Base-by-base conservation (phyloP, 1,140 invertebrate genomes). In the Drusus annulatus region DNA sequence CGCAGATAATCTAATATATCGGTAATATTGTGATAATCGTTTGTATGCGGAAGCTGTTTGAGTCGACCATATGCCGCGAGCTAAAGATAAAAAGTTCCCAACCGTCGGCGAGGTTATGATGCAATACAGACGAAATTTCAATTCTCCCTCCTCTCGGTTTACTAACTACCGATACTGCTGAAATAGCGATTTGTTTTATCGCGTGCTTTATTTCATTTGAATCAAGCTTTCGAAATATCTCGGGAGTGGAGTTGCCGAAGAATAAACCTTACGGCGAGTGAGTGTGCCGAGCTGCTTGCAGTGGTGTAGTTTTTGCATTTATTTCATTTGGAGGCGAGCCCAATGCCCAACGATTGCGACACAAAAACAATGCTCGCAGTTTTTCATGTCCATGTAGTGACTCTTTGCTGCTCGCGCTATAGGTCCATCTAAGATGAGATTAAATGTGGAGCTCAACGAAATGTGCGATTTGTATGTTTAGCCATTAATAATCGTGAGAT, bases 361-460 rank as follows among this genome's bases (percentile, higher is more conserved):
- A 74, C 51, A 74, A 52, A 71, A 74, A 74, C 71, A 54, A 74
- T 74, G 51, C n/a, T 16, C 71, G 71, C 51, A 23, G 71, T 58
- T 58, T 74, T 58, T 58, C n/a, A n/a, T n/a, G n/a, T n/a, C n/a
- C 71, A 54, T 54, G 19, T 19, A 51, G 17, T 74, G 54, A 74
- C 23, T 74, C 71, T 56, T 21, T 21, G n/a, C 31, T 6, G 31
- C 31, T 36, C 31, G 31, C 31, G 8, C 31, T 36, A 7, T 36
- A 36, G 8, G 31, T 8, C 8, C 31, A 36, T 36, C 31, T 36
- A 8, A 36, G 31, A 36, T 36, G 5, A 36, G 5, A 7, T 36
- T 36, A 36, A 36, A 36, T 36, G 31, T 8, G 31, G 31, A 3
- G 5, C 8, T 36, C 8, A n/a, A n/a, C n/a, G n/a, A n/a, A n/a